Evolutionary conservation across 2,797 vertebrate genomes (phyloP).

Genomic region (Takifugu rubripes): DNA sequence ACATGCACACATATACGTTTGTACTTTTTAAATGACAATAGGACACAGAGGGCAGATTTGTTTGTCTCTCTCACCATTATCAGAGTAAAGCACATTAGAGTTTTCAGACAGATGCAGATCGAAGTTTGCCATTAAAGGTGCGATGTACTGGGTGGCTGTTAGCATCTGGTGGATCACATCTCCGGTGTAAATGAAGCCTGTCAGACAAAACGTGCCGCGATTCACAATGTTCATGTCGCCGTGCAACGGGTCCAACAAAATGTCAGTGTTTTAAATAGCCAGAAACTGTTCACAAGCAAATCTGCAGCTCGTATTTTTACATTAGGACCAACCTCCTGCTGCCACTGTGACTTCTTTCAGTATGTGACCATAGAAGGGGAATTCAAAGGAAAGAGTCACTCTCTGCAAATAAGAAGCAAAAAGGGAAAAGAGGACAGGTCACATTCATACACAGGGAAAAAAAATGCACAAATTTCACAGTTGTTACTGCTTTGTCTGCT

Average conservation of each 20-base stretch:
- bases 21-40: constrained; percentile 9
- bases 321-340: constrained; percentile 84
- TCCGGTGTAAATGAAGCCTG: constrained; percentile 97
- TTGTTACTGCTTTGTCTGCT: not conserved
- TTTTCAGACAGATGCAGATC: constrained; percentile 89
- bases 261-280: not conserved
- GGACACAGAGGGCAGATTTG: not conserved
- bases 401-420: constrained; percentile 78
- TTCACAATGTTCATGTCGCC: not conserved
- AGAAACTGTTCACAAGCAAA: not conserved
- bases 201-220: not conserved
- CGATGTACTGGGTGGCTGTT: constrained; percentile 95
- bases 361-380: constrained; percentile 95
- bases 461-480: not conserved
- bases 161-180: constrained; percentile 91
- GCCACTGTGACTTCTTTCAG: constrained; percentile 92
- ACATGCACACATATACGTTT: not conserved
- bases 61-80: constrained; percentile 82
- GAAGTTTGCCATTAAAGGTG: constrained; percentile 96
- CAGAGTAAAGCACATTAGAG: constrained; percentile 89
- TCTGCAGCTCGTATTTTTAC: not conserved
- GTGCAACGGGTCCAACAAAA: not conserved
- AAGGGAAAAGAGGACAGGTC: not conserved
- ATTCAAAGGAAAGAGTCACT: constrained; percentile 92
- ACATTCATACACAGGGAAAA: not conserved